Evolutionary conservation across 2,888 invertebrate species (phyloP).

Genomic region (Dolomedes plantarius): DNA sequence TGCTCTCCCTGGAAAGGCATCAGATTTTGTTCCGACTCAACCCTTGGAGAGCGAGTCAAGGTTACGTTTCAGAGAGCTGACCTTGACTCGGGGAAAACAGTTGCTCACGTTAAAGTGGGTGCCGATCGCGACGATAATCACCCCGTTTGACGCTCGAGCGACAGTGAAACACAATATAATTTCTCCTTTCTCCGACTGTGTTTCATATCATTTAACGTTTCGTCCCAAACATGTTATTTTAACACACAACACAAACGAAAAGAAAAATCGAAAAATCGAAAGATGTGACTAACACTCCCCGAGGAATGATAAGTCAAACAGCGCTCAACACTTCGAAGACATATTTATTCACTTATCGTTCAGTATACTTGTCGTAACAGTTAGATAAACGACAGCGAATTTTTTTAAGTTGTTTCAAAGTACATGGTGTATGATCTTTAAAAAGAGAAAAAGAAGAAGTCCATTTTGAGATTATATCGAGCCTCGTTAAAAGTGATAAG

Average conservation of each 20-base stretch:
- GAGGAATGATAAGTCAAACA: background rate
- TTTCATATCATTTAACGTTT: background rate
- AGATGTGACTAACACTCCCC: background rate
- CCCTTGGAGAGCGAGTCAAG: background rate
- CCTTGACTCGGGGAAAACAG: background rate
- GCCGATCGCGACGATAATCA: background rate
- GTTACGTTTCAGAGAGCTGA: background rate
- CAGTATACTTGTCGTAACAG: background rate
- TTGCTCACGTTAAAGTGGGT: background rate
- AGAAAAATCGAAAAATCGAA: background rate
- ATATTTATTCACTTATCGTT: background rate
- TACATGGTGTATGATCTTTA: background rate
- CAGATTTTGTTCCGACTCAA: background rate
- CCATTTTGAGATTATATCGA: background rate
- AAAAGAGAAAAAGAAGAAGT: background rate
- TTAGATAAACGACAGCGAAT: background rate
- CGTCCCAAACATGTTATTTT: background rate
- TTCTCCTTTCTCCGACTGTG: background rate
- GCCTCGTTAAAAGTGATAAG: background rate
- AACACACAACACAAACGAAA: background rate
- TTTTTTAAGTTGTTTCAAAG: background rate
- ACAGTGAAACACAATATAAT: too few species aligned
- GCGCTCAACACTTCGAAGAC: background rate
- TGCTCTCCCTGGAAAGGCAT: background rate
- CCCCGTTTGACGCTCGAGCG: background rate